These are phyloP conservation scores for Astreopora myriophthalma DNA, from an alignment of 64 coral and sea anemone genomes.

Conservation along the genomic window DNA sequence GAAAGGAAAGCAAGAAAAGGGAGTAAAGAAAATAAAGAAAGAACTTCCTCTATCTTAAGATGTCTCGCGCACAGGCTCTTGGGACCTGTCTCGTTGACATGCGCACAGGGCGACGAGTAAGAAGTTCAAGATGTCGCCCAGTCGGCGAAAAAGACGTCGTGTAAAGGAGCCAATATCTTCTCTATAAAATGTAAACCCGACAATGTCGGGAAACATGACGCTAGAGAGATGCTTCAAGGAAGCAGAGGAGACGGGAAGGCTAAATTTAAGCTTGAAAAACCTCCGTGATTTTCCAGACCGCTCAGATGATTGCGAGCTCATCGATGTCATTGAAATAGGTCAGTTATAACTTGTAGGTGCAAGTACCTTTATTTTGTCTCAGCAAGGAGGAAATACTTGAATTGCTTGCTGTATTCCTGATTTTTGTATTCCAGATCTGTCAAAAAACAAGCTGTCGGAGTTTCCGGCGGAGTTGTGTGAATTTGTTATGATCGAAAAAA, in stretches of 20 bases:
- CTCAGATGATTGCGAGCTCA: conserved; percentile 92
- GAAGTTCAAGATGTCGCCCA: conserved; percentile 42
- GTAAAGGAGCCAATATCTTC: conserved; percentile 58
- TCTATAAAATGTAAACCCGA: conserved; percentile 77
- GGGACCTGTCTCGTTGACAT: conserved; percentile 39
- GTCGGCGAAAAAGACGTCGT: conserved; percentile 47
- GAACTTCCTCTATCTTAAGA: background rate
- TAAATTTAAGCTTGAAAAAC: conserved; percentile 81
- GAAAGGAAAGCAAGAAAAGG: too few species aligned
- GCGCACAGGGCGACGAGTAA: conserved; percentile 53
- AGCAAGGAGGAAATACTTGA: background rate
- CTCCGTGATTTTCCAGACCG: conserved; percentile 96
- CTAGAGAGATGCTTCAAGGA: conserved; percentile 96
- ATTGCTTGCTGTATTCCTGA: background rate
- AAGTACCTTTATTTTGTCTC: background rate
- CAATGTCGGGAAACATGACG: conserved; percentile 87
- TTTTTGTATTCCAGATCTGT: conserved; percentile 79
- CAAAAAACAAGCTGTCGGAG: conserved; percentile 91
- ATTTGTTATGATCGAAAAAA: conserved; percentile 95
- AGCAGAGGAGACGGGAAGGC: conserved; percentile 93
- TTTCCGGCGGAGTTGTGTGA: conserved; percentile 88
- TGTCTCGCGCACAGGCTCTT: too few species aligned
- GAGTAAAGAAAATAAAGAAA: too few species aligned
- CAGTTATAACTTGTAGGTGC: background rate
- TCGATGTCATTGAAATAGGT: conserved; percentile 99